Percentiles rank a stretch among this genome's conserved stretches.
Evolutionary conservation across 2,888 invertebrate genomes (phyloP).

Genomic region (Patella caerulea): DNA sequence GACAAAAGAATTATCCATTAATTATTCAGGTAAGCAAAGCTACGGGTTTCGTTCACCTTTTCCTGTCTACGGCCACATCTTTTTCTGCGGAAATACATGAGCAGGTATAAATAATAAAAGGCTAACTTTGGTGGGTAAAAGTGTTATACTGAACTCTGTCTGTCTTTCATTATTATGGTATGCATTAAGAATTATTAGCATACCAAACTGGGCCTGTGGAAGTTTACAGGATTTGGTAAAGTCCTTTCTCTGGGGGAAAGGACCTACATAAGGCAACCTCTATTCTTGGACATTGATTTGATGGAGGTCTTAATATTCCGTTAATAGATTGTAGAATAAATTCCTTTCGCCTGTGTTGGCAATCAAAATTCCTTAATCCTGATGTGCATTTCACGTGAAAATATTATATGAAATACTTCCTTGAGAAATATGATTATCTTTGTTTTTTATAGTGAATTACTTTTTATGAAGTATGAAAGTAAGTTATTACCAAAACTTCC

Average conservation of each 20-base stretch:
- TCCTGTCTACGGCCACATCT: too few species aligned
- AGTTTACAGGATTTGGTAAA: neutral
- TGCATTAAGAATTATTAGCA: neutral
- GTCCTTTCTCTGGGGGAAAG: neutral
- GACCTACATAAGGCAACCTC: neutral
- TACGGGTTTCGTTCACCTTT: too few species aligned
- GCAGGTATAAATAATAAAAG: too few species aligned
- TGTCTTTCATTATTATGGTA: neutral
- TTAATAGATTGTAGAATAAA: too few species aligned
- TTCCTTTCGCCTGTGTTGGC: too few species aligned
- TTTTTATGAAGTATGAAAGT: neutral
- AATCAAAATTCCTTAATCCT: neutral
- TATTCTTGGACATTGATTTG: neutral
- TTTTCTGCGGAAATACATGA: too few species aligned
- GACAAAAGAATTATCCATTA: too few species aligned
- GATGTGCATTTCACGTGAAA: neutral
- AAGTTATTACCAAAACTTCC: neutral
- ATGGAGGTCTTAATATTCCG: neutral
- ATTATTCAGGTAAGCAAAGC: too few species aligned
- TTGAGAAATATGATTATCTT: neutral
- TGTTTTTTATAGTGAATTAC: neutral
- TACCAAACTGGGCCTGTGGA: neutral
- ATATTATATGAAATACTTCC: too few species aligned
- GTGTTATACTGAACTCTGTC: neutral
- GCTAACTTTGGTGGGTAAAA: neutral